Evolutionary conservation across 2,888 invertebrate genomes (phyloP).

Genomic region (Helicoverpa assulta): DNA sequence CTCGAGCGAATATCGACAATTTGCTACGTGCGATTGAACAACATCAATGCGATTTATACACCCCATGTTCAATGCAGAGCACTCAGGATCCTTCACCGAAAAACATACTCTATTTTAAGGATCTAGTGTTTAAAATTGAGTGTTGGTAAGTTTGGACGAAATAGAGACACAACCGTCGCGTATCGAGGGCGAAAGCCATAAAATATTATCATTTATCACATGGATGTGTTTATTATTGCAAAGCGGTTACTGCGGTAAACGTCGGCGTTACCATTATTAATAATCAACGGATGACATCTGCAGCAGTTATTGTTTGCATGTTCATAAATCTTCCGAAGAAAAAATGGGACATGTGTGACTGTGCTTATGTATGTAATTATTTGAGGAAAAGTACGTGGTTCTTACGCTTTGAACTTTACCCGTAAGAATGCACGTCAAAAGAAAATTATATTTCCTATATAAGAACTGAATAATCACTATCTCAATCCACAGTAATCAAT

Average conservation of each 20-base stretch:
- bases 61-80: constrained; percentile 77
- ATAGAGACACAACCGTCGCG: constrained; percentile 85
- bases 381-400: constrained; percentile 41
- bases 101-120: constrained; percentile 28
- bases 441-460: neutral
- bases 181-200: constrained; percentile 86
- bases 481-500: neutral
- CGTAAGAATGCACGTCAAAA: neutral
- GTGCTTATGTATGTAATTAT: constrained; percentile 63
- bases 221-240: constrained; percentile 86
- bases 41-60: constrained; percentile 84
- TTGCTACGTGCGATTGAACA: constrained; percentile 89
- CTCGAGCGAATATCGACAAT: constrained; percentile 85
- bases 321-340: constrained; percentile 70
- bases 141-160: constrained; percentile 66
- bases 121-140: constrained; percentile 53
- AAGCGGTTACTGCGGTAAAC: constrained; percentile 86
- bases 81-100: constrained; percentile 54
- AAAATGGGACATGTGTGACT: constrained; percentile 63
- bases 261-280: constrained; percentile 86
- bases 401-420: constrained; percentile 21
- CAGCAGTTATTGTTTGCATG: constrained; percentile 76
- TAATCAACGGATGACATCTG: constrained; percentile 84
- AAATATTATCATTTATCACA: constrained; percentile 89
- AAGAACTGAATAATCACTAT: neutral